These are phyloP conservation scores for Bellardia pandia DNA, from an alignment of 2,888 invertebrate genomes.

Conservation along the genomic window DNA sequence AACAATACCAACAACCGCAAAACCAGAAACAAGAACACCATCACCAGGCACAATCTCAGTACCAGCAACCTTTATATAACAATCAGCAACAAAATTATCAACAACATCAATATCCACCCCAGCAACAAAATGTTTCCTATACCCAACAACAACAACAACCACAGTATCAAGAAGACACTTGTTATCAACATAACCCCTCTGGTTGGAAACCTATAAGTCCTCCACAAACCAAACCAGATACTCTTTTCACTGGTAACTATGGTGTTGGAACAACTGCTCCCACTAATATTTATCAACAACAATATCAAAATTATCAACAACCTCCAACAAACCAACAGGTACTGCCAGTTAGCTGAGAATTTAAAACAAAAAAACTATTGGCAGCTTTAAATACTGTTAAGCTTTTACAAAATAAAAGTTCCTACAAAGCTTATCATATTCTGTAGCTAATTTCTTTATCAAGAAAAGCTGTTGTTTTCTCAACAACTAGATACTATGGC, in stretches of 20 bases:
- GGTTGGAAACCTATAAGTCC: conserved; percentile 79
- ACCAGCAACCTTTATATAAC: conserved; percentile 35
- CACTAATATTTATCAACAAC: conserved; percentile 69
- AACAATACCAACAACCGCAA: conserved; percentile 69
- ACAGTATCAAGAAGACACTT: conserved; percentile 47
- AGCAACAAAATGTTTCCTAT: conserved; percentile 59
- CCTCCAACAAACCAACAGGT: conserved; percentile 73
- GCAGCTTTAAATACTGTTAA: conserved; percentile 50
- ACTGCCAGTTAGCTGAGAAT: conserved; percentile 58
- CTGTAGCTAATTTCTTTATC: conserved; percentile 9
- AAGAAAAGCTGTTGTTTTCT: background rate
- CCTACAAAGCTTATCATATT: conserved; percentile 12
- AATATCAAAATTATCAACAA: conserved; percentile 72
- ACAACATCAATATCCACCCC: conserved; percentile 70
- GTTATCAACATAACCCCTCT: conserved; percentile 25
- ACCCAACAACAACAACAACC: conserved; percentile 51
- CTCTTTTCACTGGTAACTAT: conserved; percentile 67
- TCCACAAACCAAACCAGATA: conserved; percentile 75
- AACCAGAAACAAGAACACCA: conserved; percentile 65
- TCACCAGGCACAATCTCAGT: conserved; percentile 40
- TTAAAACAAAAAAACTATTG: conserved; percentile 26
- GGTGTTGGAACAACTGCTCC: conserved; percentile 44
- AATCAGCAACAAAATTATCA: conserved; percentile 67
- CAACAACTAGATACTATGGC: background rate
- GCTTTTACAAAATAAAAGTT: conserved; percentile 36